A percentile compares a stretch with the other conserved stretches of the same genome.
Evolutionary conservation across 1,140 invertebrate genomes (phyloP).

Genomic region (Tenebrio molitor): DNA sequence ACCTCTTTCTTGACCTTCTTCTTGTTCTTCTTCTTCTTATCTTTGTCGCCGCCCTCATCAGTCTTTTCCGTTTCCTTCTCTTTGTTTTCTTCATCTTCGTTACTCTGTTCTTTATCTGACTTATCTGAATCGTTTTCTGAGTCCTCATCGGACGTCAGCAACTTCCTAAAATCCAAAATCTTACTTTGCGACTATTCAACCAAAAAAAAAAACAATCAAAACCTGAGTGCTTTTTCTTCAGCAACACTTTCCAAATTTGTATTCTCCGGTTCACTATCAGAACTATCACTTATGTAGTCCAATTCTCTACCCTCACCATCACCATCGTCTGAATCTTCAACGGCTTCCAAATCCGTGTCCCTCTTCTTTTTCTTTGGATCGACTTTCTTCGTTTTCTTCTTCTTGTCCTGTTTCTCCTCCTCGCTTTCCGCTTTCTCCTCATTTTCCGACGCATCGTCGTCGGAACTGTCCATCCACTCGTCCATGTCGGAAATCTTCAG

Average conservation of each 20-base stretch:
- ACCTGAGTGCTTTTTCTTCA: conserved; percentile 91
- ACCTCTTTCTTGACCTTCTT: conserved; percentile 75
- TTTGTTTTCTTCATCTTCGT: conserved; percentile 68
- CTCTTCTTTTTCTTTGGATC: conserved; percentile 74
- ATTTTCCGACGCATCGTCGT: conserved; percentile 78
- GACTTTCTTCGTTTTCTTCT: conserved; percentile 67
- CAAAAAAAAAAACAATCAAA: no score
- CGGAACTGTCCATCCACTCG: conserved; percentile 89
- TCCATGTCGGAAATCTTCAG: conserved; percentile 95
- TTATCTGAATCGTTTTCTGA: conserved; percentile 85
- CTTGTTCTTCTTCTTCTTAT: conserved; percentile 74
- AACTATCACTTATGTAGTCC: conserved; percentile 90
- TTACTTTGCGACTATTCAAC: no score
- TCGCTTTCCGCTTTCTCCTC: conserved; percentile 75
- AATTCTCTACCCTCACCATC: conserved; percentile 94
- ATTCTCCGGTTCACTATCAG: conserved; percentile 83
- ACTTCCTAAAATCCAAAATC: no score
- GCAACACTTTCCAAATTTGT: conserved; percentile 74
- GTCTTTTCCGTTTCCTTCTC: conserved; percentile 74
- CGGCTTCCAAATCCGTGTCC: conserved; percentile 87
- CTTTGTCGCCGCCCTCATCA: conserved; percentile 71
- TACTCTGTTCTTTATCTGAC: conserved; percentile 72
- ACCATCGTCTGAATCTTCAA: conserved; percentile 97
- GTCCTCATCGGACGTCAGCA: conserved; percentile 92
- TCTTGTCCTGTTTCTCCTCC: conserved; percentile 77